These are phyloP conservation scores for Leiothrix lutea DNA, from an alignment of 2,113 vertebrate species.

Conservation along the genomic window DNA sequence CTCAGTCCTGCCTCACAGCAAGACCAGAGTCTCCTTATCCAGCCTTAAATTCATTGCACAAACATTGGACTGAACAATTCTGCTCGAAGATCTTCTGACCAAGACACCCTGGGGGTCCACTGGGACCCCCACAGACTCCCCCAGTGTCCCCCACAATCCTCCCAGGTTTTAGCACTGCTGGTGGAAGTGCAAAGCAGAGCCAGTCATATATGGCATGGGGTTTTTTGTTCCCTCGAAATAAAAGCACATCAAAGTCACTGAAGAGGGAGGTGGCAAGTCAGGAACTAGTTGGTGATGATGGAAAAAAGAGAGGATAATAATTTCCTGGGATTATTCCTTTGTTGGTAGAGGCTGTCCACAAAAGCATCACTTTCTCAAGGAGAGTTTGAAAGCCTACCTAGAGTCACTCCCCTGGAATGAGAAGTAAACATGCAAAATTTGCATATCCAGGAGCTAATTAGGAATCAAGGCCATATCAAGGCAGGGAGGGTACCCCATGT, in stretches of 20 bases:
- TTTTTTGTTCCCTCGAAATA: not conserved
- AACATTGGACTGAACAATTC: not conserved
- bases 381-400: not conserved
- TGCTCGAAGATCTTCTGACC: not conserved
- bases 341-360: not conserved
- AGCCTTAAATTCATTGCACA: not conserved
- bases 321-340: not conserved
- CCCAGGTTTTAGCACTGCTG: not conserved
- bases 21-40: not conserved
- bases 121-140: fast-evolving
- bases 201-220: fast-evolving
- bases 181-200: not conserved
- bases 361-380: not conserved
- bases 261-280: not conserved
- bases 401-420: not conserved
- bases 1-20: not conserved
- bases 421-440: not conserved
- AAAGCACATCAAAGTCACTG: not conserved
- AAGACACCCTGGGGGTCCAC: not conserved
- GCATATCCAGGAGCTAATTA: not conserved
- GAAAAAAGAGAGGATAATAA: not conserved
- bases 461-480: not conserved
- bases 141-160: too few relatives aligned
- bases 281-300: not conserved
- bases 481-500: not conserved